A percentile compares a stretch with the other conserved stretches of the same genome.
phyloP scores from a whole-genome alignment of 2,797 vertebrate species.

The Euthynnus affinis region DNA sequence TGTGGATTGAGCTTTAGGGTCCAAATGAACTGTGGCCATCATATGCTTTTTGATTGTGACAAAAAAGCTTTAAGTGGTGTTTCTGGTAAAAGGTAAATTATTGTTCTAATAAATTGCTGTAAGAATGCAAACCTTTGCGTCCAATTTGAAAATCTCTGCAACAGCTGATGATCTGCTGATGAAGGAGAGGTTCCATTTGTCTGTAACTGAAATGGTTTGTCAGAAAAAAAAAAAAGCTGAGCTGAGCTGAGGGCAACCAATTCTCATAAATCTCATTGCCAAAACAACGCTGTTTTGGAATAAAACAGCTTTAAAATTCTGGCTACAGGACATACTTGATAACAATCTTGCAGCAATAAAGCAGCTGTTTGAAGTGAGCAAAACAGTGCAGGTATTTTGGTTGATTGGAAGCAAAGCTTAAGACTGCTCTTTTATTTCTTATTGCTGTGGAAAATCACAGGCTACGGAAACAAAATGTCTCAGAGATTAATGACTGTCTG shows the following conservation, averaged over 20 bases:
- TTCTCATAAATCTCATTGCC: slow-evolving; percentile 23
- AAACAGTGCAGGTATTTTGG: slow-evolving; percentile 47
- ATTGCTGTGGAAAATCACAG: slow-evolving; percentile 41
- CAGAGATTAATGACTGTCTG: slow-evolving; percentile 64
- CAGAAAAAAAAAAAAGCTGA: slow-evolving; percentile 24
- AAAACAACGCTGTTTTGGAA: slow-evolving; percentile 33
- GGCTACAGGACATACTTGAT: slow-evolving; percentile 37
- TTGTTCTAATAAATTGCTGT: slow-evolving; percentile 23
- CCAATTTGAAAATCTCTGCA: slow-evolving; percentile 32
- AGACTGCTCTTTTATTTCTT: slow-evolving; percentile 27
- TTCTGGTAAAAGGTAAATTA: slow-evolving; percentile 22
- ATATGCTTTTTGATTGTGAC: slow-evolving; percentile 7
- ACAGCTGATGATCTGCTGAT: slow-evolving; percentile 24
- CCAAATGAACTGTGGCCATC: not conserved
- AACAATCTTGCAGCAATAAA: slow-evolving; percentile 43
- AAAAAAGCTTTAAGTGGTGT: slow-evolving; percentile 13
- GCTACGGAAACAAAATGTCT: slow-evolving; percentile 59
- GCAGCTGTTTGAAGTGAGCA: slow-evolving; percentile 47
- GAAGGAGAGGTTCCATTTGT: slow-evolving; percentile 22
- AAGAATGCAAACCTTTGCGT: slow-evolving; percentile 12
- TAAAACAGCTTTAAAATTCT: slow-evolving; percentile 32
- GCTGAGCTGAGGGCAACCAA: slow-evolving; percentile 36
- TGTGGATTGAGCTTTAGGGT: slow-evolving; percentile 24
- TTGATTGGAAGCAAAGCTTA: slow-evolving; percentile 44
- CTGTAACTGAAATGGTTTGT: slow-evolving; percentile 41